Evolutionary conservation across 2,888 invertebrate species (phyloP).

Genomic region (Bembecia ichneumoniformis): DNA sequence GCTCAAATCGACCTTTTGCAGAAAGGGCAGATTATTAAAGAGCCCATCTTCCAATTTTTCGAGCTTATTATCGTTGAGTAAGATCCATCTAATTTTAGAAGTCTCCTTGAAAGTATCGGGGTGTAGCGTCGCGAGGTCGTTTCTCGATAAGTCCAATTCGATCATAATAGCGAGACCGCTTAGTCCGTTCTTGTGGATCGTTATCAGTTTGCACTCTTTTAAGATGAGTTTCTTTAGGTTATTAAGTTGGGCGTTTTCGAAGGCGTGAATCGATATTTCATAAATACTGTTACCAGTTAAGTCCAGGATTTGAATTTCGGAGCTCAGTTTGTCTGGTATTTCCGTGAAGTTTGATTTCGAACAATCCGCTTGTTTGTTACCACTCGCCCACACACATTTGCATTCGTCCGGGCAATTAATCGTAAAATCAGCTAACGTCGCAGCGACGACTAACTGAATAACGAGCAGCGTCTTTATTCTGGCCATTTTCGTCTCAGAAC

Average conservation of each 20-base stretch:
- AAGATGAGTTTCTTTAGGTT: slow-evolving; percentile 87
- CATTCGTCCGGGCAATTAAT: slow-evolving; percentile 78
- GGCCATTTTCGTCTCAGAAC: slow-evolving; percentile 32
- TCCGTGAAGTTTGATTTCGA: slow-evolving; percentile 74
- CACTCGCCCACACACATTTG: slow-evolving; percentile 88
- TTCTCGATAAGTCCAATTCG: slow-evolving; percentile 85
- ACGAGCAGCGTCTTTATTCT: slow-evolving; percentile 30
- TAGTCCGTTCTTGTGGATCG: slow-evolving; percentile 82
- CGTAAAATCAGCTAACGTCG: slow-evolving; percentile 63
- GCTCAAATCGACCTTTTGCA: slow-evolving; percentile 84
- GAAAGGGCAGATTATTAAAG: slow-evolving; percentile 80
- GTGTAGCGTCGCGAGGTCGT: slow-evolving; percentile 76
- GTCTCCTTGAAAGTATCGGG: slow-evolving; percentile 81
- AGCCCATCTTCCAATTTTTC: slow-evolving; percentile 80
- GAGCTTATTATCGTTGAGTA: slow-evolving; percentile 82
- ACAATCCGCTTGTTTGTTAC: slow-evolving; percentile 89
- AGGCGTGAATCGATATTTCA: slow-evolving; percentile 77
- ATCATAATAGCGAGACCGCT: slow-evolving; percentile 83
- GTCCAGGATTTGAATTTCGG: slow-evolving; percentile 80
- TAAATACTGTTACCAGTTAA: slow-evolving; percentile 79
- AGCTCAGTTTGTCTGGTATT: slow-evolving; percentile 81
- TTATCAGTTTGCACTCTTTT: slow-evolving; percentile 80
- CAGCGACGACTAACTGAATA: slow-evolving; percentile 15
- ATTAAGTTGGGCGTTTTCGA: slow-evolving; percentile 77
- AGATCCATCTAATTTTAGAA: slow-evolving; percentile 78